Evolutionary conservation across 2,113 vertebrate genomes (phyloP).

Genomic region (Ctenodactylus gundi): DNA sequence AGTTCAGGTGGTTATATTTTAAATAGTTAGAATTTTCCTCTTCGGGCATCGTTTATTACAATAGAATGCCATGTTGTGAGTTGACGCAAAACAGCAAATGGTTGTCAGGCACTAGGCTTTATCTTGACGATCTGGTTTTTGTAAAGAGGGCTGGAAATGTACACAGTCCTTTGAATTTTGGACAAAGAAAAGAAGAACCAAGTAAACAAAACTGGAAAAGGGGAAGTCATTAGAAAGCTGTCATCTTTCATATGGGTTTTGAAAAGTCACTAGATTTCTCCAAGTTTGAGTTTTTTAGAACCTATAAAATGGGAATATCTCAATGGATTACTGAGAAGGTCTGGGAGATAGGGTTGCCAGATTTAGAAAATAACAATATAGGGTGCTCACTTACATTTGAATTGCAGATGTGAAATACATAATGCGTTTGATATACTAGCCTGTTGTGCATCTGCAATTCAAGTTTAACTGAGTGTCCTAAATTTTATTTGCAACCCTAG

Average conservation of each 20-base stretch:
- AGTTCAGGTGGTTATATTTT: neutral
- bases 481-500: neutral
- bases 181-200: neutral
- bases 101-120: neutral
- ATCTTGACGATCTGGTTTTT: neutral
- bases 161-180: neutral
- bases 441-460: neutral
- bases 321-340: neutral
- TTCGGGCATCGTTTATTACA: neutral
- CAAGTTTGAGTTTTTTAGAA: neutral
- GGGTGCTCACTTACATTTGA: neutral
- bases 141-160: neutral
- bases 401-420: neutral
- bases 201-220: neutral
- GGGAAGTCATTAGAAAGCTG: neutral
- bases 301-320: neutral
- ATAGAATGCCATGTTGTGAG: neutral
- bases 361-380: neutral
- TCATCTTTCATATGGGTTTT: neutral
- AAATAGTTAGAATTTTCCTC: slow-evolving; percentile 12
- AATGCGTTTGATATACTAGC: neutral
- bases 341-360: neutral
- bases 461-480: neutral
- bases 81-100: neutral
- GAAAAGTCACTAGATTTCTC: neutral